phyloP scores from a whole-genome alignment of 2,113 vertebrate species.

The Vidua chalybeata region DNA sequence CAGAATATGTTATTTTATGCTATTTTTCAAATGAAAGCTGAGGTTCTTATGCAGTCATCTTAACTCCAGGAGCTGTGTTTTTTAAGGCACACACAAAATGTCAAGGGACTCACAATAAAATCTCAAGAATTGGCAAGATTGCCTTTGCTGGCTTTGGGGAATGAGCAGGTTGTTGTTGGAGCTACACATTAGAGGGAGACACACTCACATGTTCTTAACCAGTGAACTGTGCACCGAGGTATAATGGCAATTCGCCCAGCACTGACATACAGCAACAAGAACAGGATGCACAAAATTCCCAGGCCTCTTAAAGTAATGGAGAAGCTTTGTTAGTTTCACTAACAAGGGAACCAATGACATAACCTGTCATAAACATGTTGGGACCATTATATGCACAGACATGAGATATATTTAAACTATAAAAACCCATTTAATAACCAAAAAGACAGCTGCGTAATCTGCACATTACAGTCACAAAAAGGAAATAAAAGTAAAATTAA shows the following conservation, averaged over 20 bases:
- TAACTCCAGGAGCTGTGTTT: conserved; percentile 59
- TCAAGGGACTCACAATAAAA: conserved; percentile 62
- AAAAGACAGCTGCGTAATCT: conserved; percentile 38
- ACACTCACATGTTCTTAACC: conserved; percentile 31
- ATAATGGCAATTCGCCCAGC: conserved; percentile 55
- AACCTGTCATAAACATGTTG: conserved; percentile 57
- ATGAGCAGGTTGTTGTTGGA: conserved; percentile 65
- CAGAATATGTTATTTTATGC: conserved; percentile 27
- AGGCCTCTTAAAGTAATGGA: conserved; percentile 52
- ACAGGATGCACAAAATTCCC: conserved; percentile 67
- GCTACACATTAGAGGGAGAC: conserved; percentile 58
- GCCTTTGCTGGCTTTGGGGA: conserved; percentile 26
- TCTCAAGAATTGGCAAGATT: conserved; percentile 47
- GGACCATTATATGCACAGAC: conserved; percentile 24
- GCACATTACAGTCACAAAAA: conserved; percentile 44
- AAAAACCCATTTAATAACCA: conserved; percentile 53
- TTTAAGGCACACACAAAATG: conserved; percentile 52
- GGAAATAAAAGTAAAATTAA: conserved; percentile 57
- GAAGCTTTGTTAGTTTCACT: conserved; percentile 49
- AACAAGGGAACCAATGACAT: conserved; percentile 58
- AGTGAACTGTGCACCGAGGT: conserved; percentile 51
- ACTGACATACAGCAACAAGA: conserved; percentile 59
- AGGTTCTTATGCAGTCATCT: conserved; percentile 44
- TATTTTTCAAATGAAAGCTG: conserved; percentile 47
- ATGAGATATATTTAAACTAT: conserved; percentile 29